Evolutionary conservation across 1,140 invertebrate species (phyloP).

Genomic region (Atopsyche davidsoni): DNA sequence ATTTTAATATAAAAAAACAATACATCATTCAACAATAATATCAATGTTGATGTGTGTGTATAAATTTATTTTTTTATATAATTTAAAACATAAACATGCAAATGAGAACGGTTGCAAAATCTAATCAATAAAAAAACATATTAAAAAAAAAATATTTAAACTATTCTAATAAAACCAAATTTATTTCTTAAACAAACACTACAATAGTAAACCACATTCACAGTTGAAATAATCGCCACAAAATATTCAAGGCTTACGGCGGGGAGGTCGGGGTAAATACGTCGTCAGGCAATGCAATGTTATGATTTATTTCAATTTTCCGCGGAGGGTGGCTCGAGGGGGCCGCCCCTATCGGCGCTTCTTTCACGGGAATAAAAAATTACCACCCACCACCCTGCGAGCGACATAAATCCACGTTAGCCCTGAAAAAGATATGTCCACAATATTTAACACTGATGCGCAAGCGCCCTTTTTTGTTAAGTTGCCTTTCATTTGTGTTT

Average conservation of each 20-base stretch:
- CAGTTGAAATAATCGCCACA: too few species aligned
- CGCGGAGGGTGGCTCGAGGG: slow-evolving; percentile 3
- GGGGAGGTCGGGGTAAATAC: too few species aligned
- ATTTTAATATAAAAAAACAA: too few species aligned
- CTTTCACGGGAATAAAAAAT: slow-evolving; percentile 27
- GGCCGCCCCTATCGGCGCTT: slow-evolving; percentile 14
- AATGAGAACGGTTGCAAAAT: too few species aligned
- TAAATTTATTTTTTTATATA: too few species aligned
- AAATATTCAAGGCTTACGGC: too few species aligned
- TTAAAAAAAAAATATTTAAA: not conserved
- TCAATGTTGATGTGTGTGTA: too few species aligned
- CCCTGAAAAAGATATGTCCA: slow-evolving; percentile 31
- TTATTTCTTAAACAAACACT: not conserved
- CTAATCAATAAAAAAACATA: too few species aligned
- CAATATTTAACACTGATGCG: slow-evolving; percentile 31
- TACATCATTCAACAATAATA: too few species aligned
- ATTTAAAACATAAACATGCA: too few species aligned
- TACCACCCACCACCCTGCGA: slow-evolving; percentile 17
- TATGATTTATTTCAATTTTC: slow-evolving; percentile 27
- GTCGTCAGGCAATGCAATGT: slow-evolving; percentile 6
- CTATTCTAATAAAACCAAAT: not conserved
- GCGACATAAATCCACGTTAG: slow-evolving; percentile 31
- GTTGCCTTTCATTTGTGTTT: slow-evolving; percentile 22
- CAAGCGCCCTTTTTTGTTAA: slow-evolving; percentile 26
- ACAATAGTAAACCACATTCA: not conserved